Percentiles rank a stretch among this genome's conserved stretches.
Conservation (phyloP, 2,888 invertebrate species). For the Drosophila meridiana region DNA sequence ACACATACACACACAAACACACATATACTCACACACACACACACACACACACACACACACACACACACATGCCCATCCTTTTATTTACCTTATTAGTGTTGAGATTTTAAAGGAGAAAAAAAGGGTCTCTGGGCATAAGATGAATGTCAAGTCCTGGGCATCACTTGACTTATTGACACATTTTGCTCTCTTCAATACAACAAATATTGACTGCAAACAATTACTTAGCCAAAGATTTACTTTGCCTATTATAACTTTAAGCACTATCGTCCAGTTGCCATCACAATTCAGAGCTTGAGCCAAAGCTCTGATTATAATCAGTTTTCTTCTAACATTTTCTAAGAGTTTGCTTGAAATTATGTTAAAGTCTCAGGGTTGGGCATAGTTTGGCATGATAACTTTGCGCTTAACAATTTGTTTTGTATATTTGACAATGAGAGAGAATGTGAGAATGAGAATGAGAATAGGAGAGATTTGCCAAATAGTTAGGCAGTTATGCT, state of each 20-base stretch:
- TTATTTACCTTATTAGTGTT: conserved; percentile 45
- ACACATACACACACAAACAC: neutral
- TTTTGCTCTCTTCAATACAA: neutral
- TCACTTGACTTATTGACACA: conserved; percentile 13
- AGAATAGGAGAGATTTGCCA: no score
- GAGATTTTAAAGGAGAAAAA: neutral
- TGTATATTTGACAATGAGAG: no score
- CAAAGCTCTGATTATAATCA: neutral
- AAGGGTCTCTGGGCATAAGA: conserved; percentile 14
- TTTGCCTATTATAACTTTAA: conserved; percentile 6
- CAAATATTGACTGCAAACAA: conserved; percentile 5
- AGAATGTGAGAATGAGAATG: no score
- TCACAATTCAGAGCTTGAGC: conserved; percentile 3
- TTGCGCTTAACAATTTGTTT: neutral
- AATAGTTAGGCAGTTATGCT: no score
- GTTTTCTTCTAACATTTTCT: neutral
- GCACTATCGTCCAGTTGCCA: neutral
- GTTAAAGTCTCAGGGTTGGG: neutral
- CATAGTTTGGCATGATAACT: neutral
- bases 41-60: neutral
- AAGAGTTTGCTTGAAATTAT: neutral
- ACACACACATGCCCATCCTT: conserved; percentile 1
- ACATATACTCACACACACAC: neutral
- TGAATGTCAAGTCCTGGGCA: conserved; percentile 18
- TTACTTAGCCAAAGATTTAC: neutral